These are phyloP conservation scores for Formicarius rufipectus DNA, from an alignment of 2,113 vertebrate genomes.

Conservation along the genomic window DNA sequence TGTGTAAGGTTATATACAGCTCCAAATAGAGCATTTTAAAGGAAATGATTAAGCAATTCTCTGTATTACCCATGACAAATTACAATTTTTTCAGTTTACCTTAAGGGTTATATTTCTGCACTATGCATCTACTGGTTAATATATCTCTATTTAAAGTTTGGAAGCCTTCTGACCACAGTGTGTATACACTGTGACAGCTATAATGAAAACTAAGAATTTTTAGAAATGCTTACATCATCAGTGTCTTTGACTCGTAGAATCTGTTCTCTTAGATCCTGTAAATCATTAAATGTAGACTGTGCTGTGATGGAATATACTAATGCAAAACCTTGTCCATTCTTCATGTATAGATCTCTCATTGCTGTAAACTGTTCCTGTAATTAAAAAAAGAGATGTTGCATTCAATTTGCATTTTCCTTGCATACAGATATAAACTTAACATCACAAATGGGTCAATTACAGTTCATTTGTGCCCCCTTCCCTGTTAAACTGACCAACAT, in stretches of 20 bases:
- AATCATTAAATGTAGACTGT: constrained; percentile 86
- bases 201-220: constrained; percentile 8
- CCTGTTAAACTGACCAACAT: neutral
- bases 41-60: neutral
- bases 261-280: constrained; percentile 85
- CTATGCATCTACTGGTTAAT: neutral
- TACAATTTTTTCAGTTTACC: neutral
- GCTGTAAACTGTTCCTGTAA: constrained; percentile 86
- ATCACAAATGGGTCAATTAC: neutral
- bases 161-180: neutral
- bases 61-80: neutral
- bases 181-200: neutral
- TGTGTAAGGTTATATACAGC: neutral
- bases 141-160: neutral
- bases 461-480: neutral
- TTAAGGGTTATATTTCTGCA: neutral
- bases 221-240: constrained; percentile 79
- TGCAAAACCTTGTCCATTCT: constrained; percentile 86
- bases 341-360: constrained; percentile 87
- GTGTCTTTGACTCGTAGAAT: constrained; percentile 89
- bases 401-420: neutral
- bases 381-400: neutral
- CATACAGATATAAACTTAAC: neutral
- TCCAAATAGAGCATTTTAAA: neutral
- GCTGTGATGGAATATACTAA: constrained; percentile 88